These are phyloP conservation scores for Agriopis marginaria DNA, from an alignment of 2,888 invertebrate genomes.

Conservation along the genomic window DNA sequence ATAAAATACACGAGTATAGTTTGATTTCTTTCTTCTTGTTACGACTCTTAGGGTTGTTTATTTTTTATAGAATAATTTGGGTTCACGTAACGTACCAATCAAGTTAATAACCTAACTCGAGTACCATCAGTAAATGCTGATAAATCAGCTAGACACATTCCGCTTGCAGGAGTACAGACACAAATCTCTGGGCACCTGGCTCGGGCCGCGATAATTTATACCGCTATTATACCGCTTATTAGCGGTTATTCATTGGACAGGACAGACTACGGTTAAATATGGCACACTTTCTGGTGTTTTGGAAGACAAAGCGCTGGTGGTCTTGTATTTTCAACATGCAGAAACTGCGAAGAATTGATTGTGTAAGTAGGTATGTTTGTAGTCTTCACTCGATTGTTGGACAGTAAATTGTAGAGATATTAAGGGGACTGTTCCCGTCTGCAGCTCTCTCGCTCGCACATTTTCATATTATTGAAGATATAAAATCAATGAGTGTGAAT, in stretches of 20 bases:
- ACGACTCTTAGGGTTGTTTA: too few relatives aligned
- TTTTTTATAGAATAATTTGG: not conserved
- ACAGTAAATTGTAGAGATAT: too few relatives aligned
- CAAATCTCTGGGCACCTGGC: conserved; percentile 29
- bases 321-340: not conserved
- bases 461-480: too few relatives aligned
- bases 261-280: conserved; percentile 4
- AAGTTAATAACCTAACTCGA: not conserved
- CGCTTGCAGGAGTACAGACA: not conserved
- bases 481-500: too few relatives aligned
- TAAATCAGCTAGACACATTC: conserved; percentile 17
- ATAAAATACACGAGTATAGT: too few relatives aligned
- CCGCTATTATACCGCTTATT: conserved; percentile 39
- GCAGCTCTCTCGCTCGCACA: too few relatives aligned
- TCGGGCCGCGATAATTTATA: conserved; percentile 34
- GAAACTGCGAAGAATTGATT: too few relatives aligned
- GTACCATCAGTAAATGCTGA: not conserved
- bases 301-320: not conserved
- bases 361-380: too few relatives aligned
- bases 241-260: conserved; percentile 32
- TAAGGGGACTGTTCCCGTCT: too few relatives aligned
- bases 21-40: too few relatives aligned
- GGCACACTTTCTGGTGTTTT: not conserved
- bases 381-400: too few relatives aligned
- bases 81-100: not conserved